Evolutionary conservation across 2,113 vertebrate genomes (phyloP).

Genomic region (Dromas ardeola): DNA sequence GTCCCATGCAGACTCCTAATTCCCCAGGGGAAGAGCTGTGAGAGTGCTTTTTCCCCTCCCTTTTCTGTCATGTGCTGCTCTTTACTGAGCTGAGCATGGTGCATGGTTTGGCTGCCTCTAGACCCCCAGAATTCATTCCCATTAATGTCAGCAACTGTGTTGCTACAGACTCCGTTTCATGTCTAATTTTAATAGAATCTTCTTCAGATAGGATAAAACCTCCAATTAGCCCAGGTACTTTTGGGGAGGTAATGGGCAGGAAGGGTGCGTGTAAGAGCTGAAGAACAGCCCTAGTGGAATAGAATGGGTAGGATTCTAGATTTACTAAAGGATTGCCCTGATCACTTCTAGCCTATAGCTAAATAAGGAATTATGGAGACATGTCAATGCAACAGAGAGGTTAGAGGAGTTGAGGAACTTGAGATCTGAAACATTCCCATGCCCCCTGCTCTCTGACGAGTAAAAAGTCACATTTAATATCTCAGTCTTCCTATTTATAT

Average conservation of each 20-base stretch:
- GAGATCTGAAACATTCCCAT: background rate
- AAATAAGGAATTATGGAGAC: background rate
- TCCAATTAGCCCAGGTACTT: background rate
- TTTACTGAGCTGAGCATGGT: background rate
- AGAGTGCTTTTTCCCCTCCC: background rate
- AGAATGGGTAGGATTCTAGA: background rate
- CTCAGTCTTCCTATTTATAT: background rate
- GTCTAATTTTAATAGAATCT: background rate
- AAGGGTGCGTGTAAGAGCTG: background rate
- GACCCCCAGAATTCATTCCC: background rate
- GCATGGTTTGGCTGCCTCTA: background rate
- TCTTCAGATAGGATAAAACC: background rate
- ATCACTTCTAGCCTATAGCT: background rate
- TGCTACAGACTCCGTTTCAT: background rate
- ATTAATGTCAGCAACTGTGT: background rate
- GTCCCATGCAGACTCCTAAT: background rate
- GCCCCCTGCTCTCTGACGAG: background rate
- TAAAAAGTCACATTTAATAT: background rate
- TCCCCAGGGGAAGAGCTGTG: background rate
- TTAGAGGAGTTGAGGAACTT: background rate
- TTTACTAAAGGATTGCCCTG: background rate
- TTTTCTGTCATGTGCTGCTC: background rate
- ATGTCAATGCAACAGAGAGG: background rate
- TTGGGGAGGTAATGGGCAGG: background rate
- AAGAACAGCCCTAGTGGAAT: background rate